A percentile compares a stretch with the other conserved stretches of the same genome.
Conservation (phyloP, 2,113 vertebrate genomes). For the Struthio camelus region DNA sequence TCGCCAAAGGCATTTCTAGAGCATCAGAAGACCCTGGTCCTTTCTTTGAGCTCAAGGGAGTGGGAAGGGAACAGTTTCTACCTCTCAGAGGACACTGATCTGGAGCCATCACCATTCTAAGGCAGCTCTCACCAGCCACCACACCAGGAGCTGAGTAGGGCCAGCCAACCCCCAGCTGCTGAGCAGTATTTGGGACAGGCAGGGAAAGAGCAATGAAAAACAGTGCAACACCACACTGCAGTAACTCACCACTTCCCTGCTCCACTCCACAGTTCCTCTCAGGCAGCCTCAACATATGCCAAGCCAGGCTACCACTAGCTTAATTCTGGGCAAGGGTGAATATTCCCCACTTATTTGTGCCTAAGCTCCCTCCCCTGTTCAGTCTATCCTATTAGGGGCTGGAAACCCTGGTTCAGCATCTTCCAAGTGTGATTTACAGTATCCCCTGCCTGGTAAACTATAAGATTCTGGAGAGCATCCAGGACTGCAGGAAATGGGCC, state of each 20-base stretch:
- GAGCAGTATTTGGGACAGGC: not conserved
- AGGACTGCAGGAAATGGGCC: conserved; percentile 1
- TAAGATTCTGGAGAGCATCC: not conserved
- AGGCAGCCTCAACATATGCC: rapidly evolving
- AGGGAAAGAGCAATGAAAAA: not conserved
- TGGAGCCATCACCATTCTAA: not conserved
- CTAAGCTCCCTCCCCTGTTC: not conserved
- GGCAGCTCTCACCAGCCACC: not conserved
- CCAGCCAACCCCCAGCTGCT: too few species aligned
- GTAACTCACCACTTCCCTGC: not conserved
- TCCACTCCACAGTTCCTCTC: not conserved
- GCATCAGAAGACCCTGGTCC: too few species aligned
- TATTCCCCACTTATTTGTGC: not conserved
- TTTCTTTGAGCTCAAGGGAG: not conserved
- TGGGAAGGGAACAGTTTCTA: not conserved
- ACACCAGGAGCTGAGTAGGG: not conserved
- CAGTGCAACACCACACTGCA: not conserved
- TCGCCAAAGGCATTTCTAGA: not conserved
- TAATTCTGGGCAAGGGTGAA: not conserved
- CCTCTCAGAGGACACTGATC: not conserved
- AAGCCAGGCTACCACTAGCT: not conserved
- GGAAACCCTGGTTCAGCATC: conserved; percentile 8
- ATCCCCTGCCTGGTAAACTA: not conserved
- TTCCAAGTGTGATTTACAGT: conserved; percentile 20
- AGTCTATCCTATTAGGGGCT: not conserved